Conservation (phyloP, 2,888 invertebrate genomes). For the Hirtodrosophila duncani region DNA sequence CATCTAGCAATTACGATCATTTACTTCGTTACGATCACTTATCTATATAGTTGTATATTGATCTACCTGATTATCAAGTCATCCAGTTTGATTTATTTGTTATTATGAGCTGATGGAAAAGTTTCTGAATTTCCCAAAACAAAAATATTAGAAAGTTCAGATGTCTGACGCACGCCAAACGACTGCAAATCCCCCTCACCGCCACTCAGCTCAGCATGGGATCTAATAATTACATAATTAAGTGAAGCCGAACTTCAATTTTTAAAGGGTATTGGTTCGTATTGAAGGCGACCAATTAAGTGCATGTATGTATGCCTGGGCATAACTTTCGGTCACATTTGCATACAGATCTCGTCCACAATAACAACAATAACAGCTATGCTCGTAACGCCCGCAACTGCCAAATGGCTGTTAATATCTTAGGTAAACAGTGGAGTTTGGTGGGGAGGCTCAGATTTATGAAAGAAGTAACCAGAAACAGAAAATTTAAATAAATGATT, state of each 20-base stretch:
- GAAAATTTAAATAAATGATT: slow-evolving; percentile 65
- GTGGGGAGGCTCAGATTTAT: slow-evolving; percentile 36
- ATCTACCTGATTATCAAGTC: background rate
- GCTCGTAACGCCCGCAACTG: slow-evolving; percentile 34
- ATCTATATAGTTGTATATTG: background rate
- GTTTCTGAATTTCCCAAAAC: slow-evolving; percentile 40
- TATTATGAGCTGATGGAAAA: slow-evolving; percentile 38
- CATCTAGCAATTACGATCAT: no score
- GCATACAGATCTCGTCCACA: slow-evolving; percentile 36
- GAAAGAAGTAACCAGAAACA: slow-evolving; percentile 55
- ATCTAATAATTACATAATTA: slow-evolving; percentile 48
- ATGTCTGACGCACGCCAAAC: slow-evolving; percentile 19
- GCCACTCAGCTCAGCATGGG: no score
- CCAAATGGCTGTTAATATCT: slow-evolving; percentile 40
- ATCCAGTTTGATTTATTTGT: background rate
- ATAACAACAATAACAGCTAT: slow-evolving; percentile 2
- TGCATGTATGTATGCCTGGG: background rate
- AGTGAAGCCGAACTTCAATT: no score
- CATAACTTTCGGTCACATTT: slow-evolving; percentile 32
- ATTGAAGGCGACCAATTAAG: no score
- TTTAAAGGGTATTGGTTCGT: no score
- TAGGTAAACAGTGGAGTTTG: slow-evolving; percentile 39
- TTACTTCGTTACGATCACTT: no score
- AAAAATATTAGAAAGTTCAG: slow-evolving; percentile 60
- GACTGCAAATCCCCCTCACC: no score